phyloP scores from a whole-genome alignment of 2,797 vertebrate genomes.

The Capromys pilorides region DNA sequence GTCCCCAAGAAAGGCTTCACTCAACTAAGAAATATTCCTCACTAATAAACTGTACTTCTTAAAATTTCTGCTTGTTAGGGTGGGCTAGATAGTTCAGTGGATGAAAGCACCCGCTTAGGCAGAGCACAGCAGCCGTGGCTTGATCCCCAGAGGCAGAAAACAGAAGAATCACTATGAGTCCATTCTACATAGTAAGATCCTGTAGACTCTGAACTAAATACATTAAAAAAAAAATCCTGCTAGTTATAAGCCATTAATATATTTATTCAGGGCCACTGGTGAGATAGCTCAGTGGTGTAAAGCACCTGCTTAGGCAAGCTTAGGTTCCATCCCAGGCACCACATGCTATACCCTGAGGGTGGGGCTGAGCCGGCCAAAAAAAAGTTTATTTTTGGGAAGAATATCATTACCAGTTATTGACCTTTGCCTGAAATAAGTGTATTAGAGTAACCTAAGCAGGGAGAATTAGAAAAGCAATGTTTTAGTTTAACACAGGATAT shows the following conservation, averaged over 20 bases:
- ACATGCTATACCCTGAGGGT: too few species aligned
- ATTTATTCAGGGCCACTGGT: background rate
- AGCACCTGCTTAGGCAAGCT: too few species aligned
- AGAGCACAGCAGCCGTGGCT: too few species aligned
- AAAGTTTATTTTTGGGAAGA: background rate
- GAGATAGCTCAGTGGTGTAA: too few species aligned
- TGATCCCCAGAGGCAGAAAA: too few species aligned
- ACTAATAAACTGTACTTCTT: background rate
- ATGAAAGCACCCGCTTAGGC: too few species aligned
- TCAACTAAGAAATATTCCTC: background rate
- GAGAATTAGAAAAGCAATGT: background rate
- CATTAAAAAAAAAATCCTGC: background rate
- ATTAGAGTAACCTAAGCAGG: background rate
- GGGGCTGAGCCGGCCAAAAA: too few species aligned
- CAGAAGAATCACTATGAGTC: too few species aligned
- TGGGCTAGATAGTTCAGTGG: too few species aligned
- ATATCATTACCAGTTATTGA: background rate
- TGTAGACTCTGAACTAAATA: too few species aligned
- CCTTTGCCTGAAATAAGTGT: background rate
- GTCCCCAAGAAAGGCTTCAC: background rate
- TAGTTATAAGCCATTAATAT: background rate
- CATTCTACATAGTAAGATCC: too few species aligned
- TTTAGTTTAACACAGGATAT: slow-evolving; percentile 1
- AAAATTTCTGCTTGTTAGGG: background rate
- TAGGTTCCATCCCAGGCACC: too few species aligned